Conservation (phyloP, 2,888 invertebrate genomes). For the Lymantria dispar region DNA sequence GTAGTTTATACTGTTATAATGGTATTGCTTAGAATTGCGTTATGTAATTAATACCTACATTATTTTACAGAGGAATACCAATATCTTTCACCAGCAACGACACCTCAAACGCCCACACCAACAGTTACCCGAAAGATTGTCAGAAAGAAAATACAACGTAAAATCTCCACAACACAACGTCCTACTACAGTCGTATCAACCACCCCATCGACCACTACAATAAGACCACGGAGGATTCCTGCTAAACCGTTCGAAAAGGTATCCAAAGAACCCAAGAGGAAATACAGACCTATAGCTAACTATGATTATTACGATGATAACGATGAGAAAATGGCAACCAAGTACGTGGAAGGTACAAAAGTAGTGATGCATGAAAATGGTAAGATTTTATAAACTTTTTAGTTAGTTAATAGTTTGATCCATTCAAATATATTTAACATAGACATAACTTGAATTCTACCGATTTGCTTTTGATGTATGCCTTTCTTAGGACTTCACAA, state of each 20-base stretch:
- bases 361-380: slow-evolving; percentile 80
- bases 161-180: slow-evolving; percentile 59
- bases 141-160: slow-evolving; percentile 60
- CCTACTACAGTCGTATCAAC: slow-evolving; percentile 31
- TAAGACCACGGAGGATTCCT: slow-evolving; percentile 31
- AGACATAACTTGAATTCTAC: no score
- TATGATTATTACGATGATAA: slow-evolving; percentile 89
- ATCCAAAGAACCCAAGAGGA: slow-evolving; percentile 43
- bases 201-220: slow-evolving; percentile 18
- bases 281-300: slow-evolving; percentile 65
- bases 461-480: no score
- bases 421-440: no score
- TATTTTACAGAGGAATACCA: slow-evolving; percentile 66
- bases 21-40: no score
- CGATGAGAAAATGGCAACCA: slow-evolving; percentile 75
- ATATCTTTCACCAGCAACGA: slow-evolving; percentile 64
- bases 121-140: slow-evolving; percentile 36
- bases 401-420: no score
- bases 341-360: slow-evolving; percentile 79
- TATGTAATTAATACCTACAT: no score
- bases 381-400: no score
- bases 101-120: slow-evolving; percentile 44
- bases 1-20: no score
- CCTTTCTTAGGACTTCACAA: no score
- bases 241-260: slow-evolving; percentile 58